Percentiles rank a stretch among this genome's conserved stretches.
These are phyloP conservation scores for Poeciliopsis turrubarensis DNA, from an alignment of 2,113 vertebrate genomes.

Conservation along the genomic window DNA sequence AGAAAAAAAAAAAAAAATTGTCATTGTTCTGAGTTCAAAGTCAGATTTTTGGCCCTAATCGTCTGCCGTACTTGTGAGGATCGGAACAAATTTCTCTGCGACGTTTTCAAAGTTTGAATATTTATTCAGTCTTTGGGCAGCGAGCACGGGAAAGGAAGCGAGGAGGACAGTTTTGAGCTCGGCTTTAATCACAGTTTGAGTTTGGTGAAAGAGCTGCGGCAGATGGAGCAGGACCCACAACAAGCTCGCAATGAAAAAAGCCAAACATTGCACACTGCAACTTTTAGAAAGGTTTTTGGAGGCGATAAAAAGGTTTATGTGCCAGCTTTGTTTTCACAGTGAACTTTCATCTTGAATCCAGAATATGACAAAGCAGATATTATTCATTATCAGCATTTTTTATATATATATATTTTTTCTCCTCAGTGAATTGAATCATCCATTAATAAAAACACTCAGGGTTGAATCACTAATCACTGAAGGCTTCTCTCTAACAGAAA, in stretches of 20 bases:
- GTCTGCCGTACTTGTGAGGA: background rate
- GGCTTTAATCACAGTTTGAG: background rate
- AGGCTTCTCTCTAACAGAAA: background rate
- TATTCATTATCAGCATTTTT: background rate
- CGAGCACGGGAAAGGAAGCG: background rate
- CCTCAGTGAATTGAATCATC: background rate
- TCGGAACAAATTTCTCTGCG: background rate
- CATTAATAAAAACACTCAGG: conserved; percentile 5
- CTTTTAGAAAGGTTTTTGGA: background rate
- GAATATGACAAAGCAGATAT: background rate
- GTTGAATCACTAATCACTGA: conserved; percentile 10
- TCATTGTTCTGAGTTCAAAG: no score
- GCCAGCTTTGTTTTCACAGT: background rate
- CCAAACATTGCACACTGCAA: background rate
- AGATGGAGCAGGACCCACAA: background rate
- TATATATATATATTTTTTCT: no score
- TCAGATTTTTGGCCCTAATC: no score
- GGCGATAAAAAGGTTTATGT: background rate
- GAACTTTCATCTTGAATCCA: background rate
- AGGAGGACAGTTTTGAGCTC: background rate
- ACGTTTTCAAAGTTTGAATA: background rate
- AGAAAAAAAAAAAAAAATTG: no score
- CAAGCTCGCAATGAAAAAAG: background rate
- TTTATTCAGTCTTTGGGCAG: background rate
- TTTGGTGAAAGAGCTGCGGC: background rate